Conservation (phyloP, 2,888 invertebrate genomes). For the Lottia gigantea region DNA sequence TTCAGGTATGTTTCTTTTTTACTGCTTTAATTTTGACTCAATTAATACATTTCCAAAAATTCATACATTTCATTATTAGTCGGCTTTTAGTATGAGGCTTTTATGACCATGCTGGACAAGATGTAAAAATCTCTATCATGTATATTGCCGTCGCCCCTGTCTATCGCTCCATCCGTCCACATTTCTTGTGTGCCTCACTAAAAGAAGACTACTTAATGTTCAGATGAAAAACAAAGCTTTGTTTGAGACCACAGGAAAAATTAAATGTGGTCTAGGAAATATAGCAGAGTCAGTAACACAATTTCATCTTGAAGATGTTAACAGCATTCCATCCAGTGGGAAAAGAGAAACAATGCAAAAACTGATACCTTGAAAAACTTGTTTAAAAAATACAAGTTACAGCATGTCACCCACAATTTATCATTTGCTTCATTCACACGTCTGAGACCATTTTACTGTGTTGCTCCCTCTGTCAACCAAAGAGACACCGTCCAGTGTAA, state of each 20-base stretch:
- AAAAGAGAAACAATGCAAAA: conserved; percentile 18
- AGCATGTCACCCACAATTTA: conserved; percentile 14
- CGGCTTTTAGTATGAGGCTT: no score
- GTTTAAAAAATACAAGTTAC: conserved; percentile 18
- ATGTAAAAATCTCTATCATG: no score
- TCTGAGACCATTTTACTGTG: conserved; percentile 22
- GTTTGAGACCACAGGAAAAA: background rate
- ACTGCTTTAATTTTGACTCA: no score
- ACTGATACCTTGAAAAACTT: conserved; percentile 21
- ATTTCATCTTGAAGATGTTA: conserved; percentile 20
- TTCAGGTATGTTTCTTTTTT: no score
- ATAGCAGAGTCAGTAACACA: background rate
- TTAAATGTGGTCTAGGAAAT: background rate
- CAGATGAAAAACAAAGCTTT: background rate
- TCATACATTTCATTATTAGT: no score
- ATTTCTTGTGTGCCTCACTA: background rate
- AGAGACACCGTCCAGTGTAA: conserved; percentile 21
- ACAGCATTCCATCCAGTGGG: conserved; percentile 15
- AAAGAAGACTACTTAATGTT: background rate
- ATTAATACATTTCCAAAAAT: no score
- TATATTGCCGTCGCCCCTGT: no score
- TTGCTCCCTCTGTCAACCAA: conserved; percentile 8
- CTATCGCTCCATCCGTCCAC: no score
- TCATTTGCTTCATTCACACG: conserved; percentile 24
- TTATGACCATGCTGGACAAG: no score